Conservation (phyloP, 2,888 invertebrate genomes). For the Drosophila neutralis region DNA sequence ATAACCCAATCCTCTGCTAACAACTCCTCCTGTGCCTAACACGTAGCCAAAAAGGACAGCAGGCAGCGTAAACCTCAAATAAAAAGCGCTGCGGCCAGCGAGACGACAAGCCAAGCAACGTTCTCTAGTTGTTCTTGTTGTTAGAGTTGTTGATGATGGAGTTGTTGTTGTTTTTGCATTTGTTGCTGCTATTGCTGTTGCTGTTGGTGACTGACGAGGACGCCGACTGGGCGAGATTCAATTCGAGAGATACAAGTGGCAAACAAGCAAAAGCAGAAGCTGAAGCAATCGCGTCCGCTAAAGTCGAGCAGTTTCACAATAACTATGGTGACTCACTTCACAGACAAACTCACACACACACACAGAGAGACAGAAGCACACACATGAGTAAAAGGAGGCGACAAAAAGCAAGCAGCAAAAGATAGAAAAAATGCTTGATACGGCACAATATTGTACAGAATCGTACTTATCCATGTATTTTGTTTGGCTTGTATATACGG, state of each 20-base stretch:
- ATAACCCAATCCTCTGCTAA: conserved; percentile 40
- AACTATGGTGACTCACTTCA: conserved; percentile 71
- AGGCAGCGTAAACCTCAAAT: conserved; percentile 62
- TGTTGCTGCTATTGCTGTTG: conserved; percentile 18
- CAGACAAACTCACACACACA: conserved; percentile 26
- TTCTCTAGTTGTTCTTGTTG: neutral
- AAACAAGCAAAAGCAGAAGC: conserved; percentile 51
- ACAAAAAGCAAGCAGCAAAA: conserved; percentile 21
- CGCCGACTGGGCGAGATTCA: conserved; percentile 75
- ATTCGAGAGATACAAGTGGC: conserved; percentile 78
- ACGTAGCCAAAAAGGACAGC: conserved; percentile 56
- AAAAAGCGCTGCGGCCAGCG: conserved; percentile 69
- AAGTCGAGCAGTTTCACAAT: conserved; percentile 62
- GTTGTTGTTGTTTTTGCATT: conserved; percentile 15
- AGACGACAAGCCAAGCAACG: conserved; percentile 58
- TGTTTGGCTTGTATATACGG: conserved; percentile 69
- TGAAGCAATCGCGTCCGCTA: conserved; percentile 41
- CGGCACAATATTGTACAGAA: conserved; percentile 52
- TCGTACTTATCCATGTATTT: conserved; percentile 49
- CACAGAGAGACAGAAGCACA: conserved; percentile 6
- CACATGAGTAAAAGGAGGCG: conserved; percentile 16
- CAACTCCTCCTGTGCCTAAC: conserved; percentile 67
- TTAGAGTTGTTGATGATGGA: conserved; percentile 12
- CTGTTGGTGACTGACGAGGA: conserved; percentile 60
- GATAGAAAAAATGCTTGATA: conserved; percentile 49